Conservation (phyloP, 2,797 vertebrate species). For the Linurgus olivaceus region DNA sequence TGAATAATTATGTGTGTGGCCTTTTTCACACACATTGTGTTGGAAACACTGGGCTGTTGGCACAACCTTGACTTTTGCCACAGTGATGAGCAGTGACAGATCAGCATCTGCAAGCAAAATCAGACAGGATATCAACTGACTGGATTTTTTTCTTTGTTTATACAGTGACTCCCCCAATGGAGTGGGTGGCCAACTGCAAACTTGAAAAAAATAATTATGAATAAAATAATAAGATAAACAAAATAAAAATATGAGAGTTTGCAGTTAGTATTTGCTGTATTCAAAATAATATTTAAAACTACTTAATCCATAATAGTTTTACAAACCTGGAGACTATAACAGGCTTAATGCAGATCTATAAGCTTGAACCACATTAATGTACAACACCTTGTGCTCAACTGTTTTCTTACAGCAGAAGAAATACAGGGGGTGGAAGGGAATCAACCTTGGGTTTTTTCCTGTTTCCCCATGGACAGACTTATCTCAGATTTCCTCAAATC, state of each 20-base stretch:
- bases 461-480: not conserved
- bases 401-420: not conserved
- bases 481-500: not conserved
- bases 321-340: not conserved
- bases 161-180: not conserved
- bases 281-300: not conserved
- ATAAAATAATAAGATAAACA: not conserved
- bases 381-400: not conserved
- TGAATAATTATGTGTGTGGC: not conserved
- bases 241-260: not conserved
- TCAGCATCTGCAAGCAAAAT: conserved; percentile 2
- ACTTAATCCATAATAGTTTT: not conserved
- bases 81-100: not conserved
- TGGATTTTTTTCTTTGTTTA: not conserved
- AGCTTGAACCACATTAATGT: not conserved
- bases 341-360: not conserved
- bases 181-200: not conserved
- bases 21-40: not conserved
- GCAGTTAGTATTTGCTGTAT: not conserved
- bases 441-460: not conserved
- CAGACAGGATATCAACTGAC: not conserved
- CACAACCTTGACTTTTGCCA: not conserved
- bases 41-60: not conserved
- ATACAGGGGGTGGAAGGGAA: not conserved
- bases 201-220: not conserved